Evolutionary conservation across 2,888 invertebrate genomes (phyloP), one percentile per base, ranked within the genome.

Genomic region (Heliconius hortense): DNA sequence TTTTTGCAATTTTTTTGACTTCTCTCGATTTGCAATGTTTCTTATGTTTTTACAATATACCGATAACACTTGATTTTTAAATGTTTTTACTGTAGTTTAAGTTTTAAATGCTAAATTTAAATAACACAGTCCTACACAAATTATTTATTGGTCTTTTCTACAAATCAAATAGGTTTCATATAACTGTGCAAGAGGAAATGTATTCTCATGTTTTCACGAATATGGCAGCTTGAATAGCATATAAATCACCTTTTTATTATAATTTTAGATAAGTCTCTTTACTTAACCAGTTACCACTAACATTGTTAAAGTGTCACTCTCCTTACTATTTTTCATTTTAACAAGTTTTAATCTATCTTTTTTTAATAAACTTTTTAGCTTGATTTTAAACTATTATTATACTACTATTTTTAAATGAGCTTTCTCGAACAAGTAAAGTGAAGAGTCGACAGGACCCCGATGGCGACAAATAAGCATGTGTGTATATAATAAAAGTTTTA

Each of bases 231-330:
- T 78, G 73, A 74, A 66, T 73, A 69, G 64, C 73, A 70, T 53
- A 26, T 60, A 56, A 72, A 13, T 68, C 64, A 64, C 64, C 64
- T 77, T 71, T 75, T 35, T 72, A 70, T 75, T 63, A 64, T 66
- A 71, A 31, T 72, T 48, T 75, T 73, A 56, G 15, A 31, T 56
- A 69, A 35, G 56, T 63, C 59, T 28, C 67, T 39, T 75, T 78
- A 77, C 71, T 77, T 63, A 76, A 72, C 66, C 73, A 80, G 79
- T 80, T 80, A 80, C 80, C 80, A 80, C 78, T 78, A 75, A 67
- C 79, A 76, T 79, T 80, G 71, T 78, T 79, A 76, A 78, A 66
- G 64, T 78, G 73, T 79, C 35, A 31, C 28, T 63, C 56, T 70
- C 56, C 35, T 69, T 26, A 69, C 31, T 60, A 4, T 11, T 59